Evolutionary conservation across 1,140 invertebrate genomes (phyloP), one percentile per base, ranked within the genome.

Genomic region (Dinoponera quadriceps): DNA sequence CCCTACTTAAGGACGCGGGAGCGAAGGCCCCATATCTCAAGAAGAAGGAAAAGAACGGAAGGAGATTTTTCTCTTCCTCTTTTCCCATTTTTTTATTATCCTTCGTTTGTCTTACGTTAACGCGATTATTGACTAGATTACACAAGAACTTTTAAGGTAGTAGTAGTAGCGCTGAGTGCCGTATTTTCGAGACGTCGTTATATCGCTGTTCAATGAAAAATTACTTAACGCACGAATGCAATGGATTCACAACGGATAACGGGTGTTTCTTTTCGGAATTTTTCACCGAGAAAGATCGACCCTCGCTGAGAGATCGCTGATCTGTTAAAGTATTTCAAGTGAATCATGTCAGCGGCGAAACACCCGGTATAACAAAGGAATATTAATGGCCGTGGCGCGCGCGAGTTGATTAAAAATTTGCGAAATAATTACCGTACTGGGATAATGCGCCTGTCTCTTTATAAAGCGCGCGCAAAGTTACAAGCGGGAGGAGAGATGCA

Each of bases 331-430:
- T 63, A 75, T 63, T 54, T 75, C n/a, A 51, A 7, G 11, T 51
- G 22, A 55, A 55, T 65, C 20, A 51, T 5, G 16, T 51, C 49
- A 65, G 22, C 22, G 20, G 3, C 13, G 4, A 55, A 44, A 55
- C 65, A 1, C 0, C 33, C 11, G 4, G 2, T 77, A 54, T 65
- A 77, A 66, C 44, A 77, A 77, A 77, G 11, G 16, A n/a, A 54
- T 25, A 77, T 77, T 22, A 65, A 77, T 65, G 27, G 3, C 16
- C 2, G 13, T 54, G 33, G 22, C 20, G 11, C 20, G 11, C 16
- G 20, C 38, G 22, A 60, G 38, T 74, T 60, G 33, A 74, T 77
- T 77, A 66, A 77, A 77, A 66, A 77, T 66, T 77, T 13, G 22
- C 27, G 4, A 77, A 77, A 77, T 66, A 77, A 66, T 77, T 51